Conservation (phyloP, 1,140 invertebrate genomes). For the Bombus soroeensis region DNA sequence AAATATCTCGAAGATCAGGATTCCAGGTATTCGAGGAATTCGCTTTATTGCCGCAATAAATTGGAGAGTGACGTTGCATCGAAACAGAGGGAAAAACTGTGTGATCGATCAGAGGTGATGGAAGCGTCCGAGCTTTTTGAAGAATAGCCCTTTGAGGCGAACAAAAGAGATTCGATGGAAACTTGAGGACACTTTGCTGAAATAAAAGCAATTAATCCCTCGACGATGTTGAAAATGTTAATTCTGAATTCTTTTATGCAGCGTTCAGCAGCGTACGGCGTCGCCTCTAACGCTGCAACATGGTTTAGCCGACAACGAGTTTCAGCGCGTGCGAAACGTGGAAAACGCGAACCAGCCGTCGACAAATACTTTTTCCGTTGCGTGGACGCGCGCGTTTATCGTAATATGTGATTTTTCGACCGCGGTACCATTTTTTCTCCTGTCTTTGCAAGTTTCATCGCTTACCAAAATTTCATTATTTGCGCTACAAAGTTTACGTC, state of each 20-base stretch:
- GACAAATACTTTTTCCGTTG: neutral
- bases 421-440: too few species aligned
- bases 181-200: too few species aligned
- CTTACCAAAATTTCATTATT: neutral
- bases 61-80: neutral
- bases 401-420: neutral
- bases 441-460: too few species aligned
- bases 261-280: too few species aligned
- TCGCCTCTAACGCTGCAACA: neutral
- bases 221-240: slow-evolving; percentile 4
- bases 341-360: neutral
- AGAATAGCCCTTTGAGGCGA: neutral
- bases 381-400: neutral
- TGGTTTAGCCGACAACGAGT: neutral
- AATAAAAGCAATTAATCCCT: neutral
- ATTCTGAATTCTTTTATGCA: neutral
- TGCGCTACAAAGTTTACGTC: too few species aligned
- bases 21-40: neutral
- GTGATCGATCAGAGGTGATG: neutral
- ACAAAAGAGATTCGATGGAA: neutral
- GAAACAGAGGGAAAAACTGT: too few species aligned
- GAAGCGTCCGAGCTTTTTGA: neutral
- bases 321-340: too few species aligned
- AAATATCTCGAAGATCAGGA: neutral
- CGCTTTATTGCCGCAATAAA: neutral